phyloP scores from a whole-genome alignment of 2,888 invertebrate genomes.

The Zaprionus bogoriensis region DNA sequence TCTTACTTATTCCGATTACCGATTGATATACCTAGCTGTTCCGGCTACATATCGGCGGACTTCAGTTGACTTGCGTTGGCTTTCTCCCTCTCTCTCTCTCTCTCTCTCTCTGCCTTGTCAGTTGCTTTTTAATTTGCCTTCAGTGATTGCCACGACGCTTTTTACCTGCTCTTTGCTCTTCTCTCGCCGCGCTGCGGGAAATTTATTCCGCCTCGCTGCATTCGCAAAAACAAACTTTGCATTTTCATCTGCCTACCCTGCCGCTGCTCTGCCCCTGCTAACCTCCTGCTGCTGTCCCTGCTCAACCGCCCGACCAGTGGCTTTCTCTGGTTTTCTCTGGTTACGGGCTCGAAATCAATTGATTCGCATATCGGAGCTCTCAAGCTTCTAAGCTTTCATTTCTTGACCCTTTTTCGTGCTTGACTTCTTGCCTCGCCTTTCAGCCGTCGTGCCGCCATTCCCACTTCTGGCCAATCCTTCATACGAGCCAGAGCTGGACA shows the following conservation, averaged over 20 bases:
- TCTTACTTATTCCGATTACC: slow-evolving; percentile 59
- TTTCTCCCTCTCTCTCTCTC: background rate
- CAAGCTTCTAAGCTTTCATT: slow-evolving; percentile 56
- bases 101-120: slow-evolving; percentile 13
- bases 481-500: slow-evolving; percentile 63
- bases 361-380: slow-evolving; percentile 69
- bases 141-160: slow-evolving; percentile 75
- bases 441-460: background rate
- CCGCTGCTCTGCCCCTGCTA: background rate
- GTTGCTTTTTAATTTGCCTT: slow-evolving; percentile 69
- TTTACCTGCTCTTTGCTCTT: too few species aligned
- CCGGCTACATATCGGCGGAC: slow-evolving; percentile 37
- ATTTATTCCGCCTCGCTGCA: slow-evolving; percentile 74
- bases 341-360: slow-evolving; percentile 69
- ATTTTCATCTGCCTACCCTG: slow-evolving; percentile 15
- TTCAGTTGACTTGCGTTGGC: slow-evolving; percentile 11
- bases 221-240: slow-evolving; percentile 70
- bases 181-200: slow-evolving; percentile 66
- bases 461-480: slow-evolving; percentile 8
- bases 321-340: slow-evolving; percentile 39
- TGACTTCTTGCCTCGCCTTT: slow-evolving; percentile 58
- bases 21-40: slow-evolving; percentile 51
- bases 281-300: background rate
- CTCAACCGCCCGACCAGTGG: background rate
- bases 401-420: slow-evolving; percentile 77